Percentiles rank a stretch among this genome's conserved stretches.
Conservation (phyloP, 1,140 invertebrate species). For the Camponotus floridanus region DNA sequence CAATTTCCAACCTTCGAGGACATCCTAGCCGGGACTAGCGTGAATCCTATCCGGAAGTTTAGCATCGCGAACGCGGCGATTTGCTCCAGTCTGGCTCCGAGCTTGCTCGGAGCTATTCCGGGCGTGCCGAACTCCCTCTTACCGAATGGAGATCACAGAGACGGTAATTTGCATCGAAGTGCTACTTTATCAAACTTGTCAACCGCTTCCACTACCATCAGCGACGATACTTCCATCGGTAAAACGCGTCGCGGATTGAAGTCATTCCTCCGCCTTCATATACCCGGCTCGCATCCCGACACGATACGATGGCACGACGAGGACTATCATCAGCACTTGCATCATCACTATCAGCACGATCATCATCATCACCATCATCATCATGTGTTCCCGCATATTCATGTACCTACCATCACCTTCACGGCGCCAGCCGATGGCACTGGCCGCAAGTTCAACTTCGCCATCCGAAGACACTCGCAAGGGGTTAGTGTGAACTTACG, state of each 20-base stretch:
- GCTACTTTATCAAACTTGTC: conserved; percentile 70
- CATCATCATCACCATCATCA: conserved; percentile 75
- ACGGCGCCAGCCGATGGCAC: conserved; percentile 83
- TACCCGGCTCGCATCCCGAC: conserved; percentile 78
- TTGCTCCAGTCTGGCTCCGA: conserved; percentile 82
- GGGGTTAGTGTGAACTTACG: conserved; percentile 84
- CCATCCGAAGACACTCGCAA: conserved; percentile 86
- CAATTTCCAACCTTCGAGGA: conserved; percentile 20
- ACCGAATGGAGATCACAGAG: conserved; percentile 1
- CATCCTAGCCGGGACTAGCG: conserved; percentile 55
- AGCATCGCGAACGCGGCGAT: conserved; percentile 81
- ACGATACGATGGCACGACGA: conserved; percentile 35
- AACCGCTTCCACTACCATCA: conserved; percentile 37
- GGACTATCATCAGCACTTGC: conserved; percentile 9
- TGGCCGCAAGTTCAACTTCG: conserved; percentile 86
- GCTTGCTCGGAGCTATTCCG: conserved; percentile 77
- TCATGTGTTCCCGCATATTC: conserved; percentile 83
- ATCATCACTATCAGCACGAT: conserved; percentile 75
- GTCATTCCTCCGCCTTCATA: conserved; percentile 84
- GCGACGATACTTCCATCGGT: conserved; percentile 19
- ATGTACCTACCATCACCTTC: conserved; percentile 86
- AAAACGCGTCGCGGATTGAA: conserved; percentile 72
- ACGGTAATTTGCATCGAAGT: conserved; percentile 50
- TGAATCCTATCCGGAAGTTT: conserved; percentile 68
- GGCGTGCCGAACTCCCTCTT: conserved; percentile 74